Conservation (phyloP, 2,888 invertebrate genomes). For the Esperia sulphurella region DNA sequence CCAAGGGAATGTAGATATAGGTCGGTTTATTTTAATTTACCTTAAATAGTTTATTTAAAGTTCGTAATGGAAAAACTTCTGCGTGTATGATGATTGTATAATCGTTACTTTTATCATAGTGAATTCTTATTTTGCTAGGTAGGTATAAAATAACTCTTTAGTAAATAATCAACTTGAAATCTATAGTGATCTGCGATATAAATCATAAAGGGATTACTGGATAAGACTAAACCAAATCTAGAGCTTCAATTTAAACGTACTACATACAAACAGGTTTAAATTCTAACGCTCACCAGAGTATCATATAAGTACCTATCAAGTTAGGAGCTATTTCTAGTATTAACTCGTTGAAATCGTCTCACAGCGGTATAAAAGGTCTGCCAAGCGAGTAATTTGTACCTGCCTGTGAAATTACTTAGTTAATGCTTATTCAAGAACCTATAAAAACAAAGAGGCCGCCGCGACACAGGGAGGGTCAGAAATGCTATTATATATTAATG, state of each 20-base stretch:
- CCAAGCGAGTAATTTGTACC: conserved; percentile 51
- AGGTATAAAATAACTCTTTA: no score
- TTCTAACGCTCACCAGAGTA: conserved; percentile 14
- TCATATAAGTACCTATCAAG: conserved; percentile 7
- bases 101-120: no score
- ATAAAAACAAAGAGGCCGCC: conserved; percentile 70
- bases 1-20: conserved; percentile 12
- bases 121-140: no score
- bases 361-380: conserved; percentile 37
- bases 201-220: no score
- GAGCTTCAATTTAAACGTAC: conserved; percentile 1
- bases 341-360: conserved; percentile 15
- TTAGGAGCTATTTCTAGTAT: conserved; percentile 21
- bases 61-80: neutral
- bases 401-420: conserved; percentile 58
- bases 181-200: no score
- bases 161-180: no score
- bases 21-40: conserved; percentile 19
- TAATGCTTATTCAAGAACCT: conserved; percentile 70
- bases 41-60: conserved; percentile 6
- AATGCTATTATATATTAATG: conserved; percentile 76
- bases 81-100: no score
- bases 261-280: conserved; percentile 9
- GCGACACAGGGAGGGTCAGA: conserved; percentile 65
- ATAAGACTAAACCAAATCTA: neutral